phyloP scores from a whole-genome alignment of 1,140 invertebrate genomes.

The Venturia canescens region DNA sequence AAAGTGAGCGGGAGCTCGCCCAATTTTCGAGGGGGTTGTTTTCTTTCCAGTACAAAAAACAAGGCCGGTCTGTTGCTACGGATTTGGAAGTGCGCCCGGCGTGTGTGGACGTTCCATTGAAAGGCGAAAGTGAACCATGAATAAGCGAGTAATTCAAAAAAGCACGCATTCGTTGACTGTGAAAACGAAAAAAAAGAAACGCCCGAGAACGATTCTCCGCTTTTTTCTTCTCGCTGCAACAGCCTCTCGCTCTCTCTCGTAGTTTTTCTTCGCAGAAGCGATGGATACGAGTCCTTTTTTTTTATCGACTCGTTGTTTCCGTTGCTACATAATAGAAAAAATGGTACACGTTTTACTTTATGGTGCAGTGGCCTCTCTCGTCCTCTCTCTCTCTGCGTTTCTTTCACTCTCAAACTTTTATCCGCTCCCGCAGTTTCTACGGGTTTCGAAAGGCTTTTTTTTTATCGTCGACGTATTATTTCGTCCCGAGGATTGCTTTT shows the following conservation, averaged over 20 bases:
- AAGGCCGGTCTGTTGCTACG: neutral
- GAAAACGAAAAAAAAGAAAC: neutral
- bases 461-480: too few species aligned
- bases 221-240: neutral
- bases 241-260: neutral
- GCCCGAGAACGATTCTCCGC: neutral
- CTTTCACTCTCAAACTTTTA: too few species aligned
- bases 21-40: constrained; percentile 1
- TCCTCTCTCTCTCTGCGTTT: too few species aligned
- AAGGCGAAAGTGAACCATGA: neutral
- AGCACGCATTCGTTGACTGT: neutral
- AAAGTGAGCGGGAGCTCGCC: neutral
- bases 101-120: neutral
- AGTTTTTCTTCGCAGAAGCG: neutral
- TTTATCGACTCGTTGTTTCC: neutral
- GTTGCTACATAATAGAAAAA: constrained; percentile 1
- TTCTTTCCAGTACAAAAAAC: neutral
- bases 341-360: neutral
- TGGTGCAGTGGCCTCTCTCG: neutral
- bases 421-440: too few species aligned
- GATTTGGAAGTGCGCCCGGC: neutral
- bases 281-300: neutral
- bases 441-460: too few species aligned
- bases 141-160: constrained; percentile 5
- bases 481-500: too few species aligned